phyloP scores from a whole-genome alignment of 2,888 invertebrate species.

The Thymelicus sylvestris region DNA sequence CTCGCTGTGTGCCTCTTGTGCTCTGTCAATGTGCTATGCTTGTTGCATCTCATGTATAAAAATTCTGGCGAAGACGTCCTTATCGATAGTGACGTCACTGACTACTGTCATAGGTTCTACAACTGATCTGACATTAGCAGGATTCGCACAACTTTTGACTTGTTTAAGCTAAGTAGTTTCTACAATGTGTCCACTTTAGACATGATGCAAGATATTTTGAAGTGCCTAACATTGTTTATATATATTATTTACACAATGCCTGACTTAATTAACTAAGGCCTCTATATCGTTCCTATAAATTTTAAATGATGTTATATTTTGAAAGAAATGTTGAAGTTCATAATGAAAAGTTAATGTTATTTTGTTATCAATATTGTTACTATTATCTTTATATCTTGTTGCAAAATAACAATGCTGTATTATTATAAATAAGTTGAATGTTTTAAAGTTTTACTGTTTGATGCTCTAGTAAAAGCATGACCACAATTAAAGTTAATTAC shows the following conservation, averaged over 20 bases:
- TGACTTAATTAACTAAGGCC: background rate
- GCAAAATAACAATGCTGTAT: slow-evolving; percentile 15
- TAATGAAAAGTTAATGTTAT: background rate
- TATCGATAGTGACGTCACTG: slow-evolving; percentile 67
- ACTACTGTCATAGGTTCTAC: slow-evolving; percentile 64
- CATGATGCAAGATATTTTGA: slow-evolving; percentile 13
- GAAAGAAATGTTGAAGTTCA: background rate
- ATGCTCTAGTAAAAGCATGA: slow-evolving; percentile 25
- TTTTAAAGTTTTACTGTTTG: background rate
- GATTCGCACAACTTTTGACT: slow-evolving; percentile 21
- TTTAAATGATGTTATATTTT: background rate
- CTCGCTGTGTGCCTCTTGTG: slow-evolving; percentile 88
- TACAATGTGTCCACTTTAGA: background rate
- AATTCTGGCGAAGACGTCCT: slow-evolving; percentile 54
- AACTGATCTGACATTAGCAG: slow-evolving; percentile 11
- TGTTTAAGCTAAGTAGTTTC: slow-evolving; percentile 7
- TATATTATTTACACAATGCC: slow-evolving; percentile 1
- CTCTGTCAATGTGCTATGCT: slow-evolving; percentile 87
- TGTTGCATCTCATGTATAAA: slow-evolving; percentile 85
- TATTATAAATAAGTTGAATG: background rate
- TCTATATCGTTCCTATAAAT: slow-evolving; percentile 17
- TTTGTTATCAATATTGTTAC: background rate
- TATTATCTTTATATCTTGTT: slow-evolving; percentile 13
- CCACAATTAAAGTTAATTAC: background rate
- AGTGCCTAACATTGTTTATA: slow-evolving; percentile 23